Evolutionary conservation across 2,888 invertebrate genomes (phyloP), one percentile per base, ranked within the genome.

Genomic region (Melikaiella ostensackeni): DNA sequence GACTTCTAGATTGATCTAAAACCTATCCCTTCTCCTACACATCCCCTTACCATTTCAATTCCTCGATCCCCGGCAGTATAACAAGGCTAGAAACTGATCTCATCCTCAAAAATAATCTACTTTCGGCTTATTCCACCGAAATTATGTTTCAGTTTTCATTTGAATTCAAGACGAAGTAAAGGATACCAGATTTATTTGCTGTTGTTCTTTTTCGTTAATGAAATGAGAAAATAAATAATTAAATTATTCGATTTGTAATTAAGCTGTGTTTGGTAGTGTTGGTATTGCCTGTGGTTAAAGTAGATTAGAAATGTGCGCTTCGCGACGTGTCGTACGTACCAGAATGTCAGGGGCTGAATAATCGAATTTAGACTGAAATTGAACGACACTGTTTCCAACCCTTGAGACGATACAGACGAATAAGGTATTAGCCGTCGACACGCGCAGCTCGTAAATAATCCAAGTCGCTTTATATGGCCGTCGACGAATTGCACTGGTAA

Each of bases 391-490:
- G 6, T 70, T 70, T 70, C n/a, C 30, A 70, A 11, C 66, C 27
- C 66, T 70, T 70, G 46, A 50, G 42, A 46, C 46, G 42, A 70
- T 30, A 70, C 7, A 63, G 63, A 38, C 63, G 63, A 35, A 9
- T 24, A 73, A 73, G 66, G 70, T 57, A 42, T 61, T 76, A 59
- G 64, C 30, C 59, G 73, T 75, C 63, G 78, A 75, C 79, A 79
- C 81, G 81, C 70, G 79, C 76, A 33, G 78, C 73, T 81, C 81
- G 77, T 82, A 81, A 82, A 82, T 82, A 81, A 80, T 80, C 57
- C 77, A 77, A 38, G 79, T 81, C 81, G 74, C 74, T 77, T 74
- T 57, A 77, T 77, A 74, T 74, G 63, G 80, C 79, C 73, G 66
- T 75, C 77, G 75, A 80, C 79, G 83, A 75, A 77, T 78, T 75